Base-by-base conservation (phyloP, 2,113 vertebrate species). In the Malurus cyaneus region DNA sequence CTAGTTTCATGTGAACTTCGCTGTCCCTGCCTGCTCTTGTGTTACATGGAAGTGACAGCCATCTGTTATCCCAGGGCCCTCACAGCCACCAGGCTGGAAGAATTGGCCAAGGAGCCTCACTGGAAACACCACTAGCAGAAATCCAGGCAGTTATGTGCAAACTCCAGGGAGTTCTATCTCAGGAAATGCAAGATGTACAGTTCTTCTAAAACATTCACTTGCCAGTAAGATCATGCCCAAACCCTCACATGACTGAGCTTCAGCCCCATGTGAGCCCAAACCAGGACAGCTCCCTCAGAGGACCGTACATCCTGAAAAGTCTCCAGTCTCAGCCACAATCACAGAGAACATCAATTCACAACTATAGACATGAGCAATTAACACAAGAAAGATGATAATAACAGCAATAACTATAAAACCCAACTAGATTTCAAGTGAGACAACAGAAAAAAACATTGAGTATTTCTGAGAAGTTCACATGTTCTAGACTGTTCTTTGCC, bases 11-110 rank as follows among this genome's bases (percentile, higher is more conserved):
- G 13, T 69, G 89, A 93, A 61, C 62, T 31, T 82, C 65, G 83
- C 92, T 52, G 77, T 65, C 80, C 86, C 82, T 74, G 79, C 92
- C 80, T 80, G 89, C 73, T 94, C 95, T 96, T 73, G 95, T 74
- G 74, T 96, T 94, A 95, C 96, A 72, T 0, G n/a, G 23, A 77
- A 41, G 70, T 80, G 92, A 94, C 85, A 95, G 60, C 95, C 93
- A 96, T 93, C 94, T 97, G 95, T 69, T 71, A 70, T 14, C 73
- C 31, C 17, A 23, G 74, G 87, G 86, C 80, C 77, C 77, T 50
- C 28, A 14, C 6, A 80, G 80, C 70, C 90, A 88, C 60, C 69
- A 65, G 89, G 80, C 39, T 92, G 92, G 59, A 90, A 94, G 72
- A 88, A 77, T 28, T 12, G 78, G 7, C 78, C 74, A 47, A 62